Conservation (phyloP, 2,113 vertebrate genomes). For the Mirza zaza region DNA sequence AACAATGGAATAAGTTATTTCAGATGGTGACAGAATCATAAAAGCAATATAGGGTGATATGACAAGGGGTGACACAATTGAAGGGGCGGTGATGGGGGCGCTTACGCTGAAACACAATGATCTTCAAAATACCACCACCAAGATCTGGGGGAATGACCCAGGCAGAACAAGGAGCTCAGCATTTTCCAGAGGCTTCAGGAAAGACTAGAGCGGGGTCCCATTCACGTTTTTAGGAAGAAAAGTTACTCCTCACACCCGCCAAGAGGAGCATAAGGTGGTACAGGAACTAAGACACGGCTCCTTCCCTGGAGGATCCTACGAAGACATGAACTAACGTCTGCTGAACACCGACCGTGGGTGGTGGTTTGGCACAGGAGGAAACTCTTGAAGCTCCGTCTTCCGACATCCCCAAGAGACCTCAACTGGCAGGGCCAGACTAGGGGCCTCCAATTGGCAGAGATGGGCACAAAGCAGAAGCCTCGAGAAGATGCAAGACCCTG, state of each 20-base stretch:
- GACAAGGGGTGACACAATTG: background rate
- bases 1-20: background rate
- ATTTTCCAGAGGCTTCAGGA: background rate
- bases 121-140: too few relatives aligned
- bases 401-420: background rate
- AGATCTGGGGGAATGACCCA: background rate
- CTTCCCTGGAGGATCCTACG: background rate
- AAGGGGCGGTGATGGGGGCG: background rate
- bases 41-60: accelerated
- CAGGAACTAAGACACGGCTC: background rate
- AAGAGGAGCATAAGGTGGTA: background rate
- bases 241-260: background rate
- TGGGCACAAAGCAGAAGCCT: accelerated
- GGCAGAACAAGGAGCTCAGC: background rate
- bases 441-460: background rate
- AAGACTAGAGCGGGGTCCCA: background rate
- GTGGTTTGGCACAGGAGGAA: background rate
- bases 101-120: background rate
- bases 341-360: accelerated
- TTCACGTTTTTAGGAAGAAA: background rate
- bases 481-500: background rate
- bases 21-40: background rate
- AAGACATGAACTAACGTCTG: background rate
- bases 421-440: accelerated
- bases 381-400: background rate